These are phyloP conservation scores for Pristionchus entomophagus DNA, from an alignment of 2,888 invertebrate genomes.

Conservation along the genomic window DNA sequence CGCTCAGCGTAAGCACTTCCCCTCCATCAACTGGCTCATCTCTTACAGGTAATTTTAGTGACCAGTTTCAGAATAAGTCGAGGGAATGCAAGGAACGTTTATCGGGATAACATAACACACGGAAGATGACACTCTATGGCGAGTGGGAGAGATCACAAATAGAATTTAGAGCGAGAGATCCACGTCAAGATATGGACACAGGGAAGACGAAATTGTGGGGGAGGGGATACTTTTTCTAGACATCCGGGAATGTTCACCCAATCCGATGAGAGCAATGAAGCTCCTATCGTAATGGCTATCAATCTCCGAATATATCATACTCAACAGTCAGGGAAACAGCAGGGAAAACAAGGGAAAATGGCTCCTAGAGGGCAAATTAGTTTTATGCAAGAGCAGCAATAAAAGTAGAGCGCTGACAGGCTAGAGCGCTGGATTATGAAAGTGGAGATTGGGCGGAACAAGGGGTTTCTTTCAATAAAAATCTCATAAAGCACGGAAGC, in stretches of 20 bases:
- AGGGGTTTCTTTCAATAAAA: background rate
- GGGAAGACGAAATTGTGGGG: background rate
- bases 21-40: constrained; percentile 99
- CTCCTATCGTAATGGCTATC: no score
- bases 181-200: constrained; percentile 18
- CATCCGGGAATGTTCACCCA: no score
- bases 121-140: constrained; percentile 2
- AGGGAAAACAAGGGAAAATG: no score
- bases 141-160: background rate
- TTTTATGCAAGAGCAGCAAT: background rate
- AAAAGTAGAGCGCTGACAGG: background rate
- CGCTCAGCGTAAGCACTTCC: constrained; percentile 96
- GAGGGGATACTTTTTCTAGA: no score
- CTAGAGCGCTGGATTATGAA: background rate
- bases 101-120: background rate
- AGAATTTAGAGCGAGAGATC: background rate
- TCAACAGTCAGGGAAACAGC: no score
- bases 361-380: background rate
- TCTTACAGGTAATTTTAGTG: constrained; percentile 82
- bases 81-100: background rate
- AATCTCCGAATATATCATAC: no score
- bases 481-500: background rate
- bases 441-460: background rate
- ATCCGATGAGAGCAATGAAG: background rate
- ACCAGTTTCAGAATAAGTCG: background rate